Evolutionary conservation across 2,888 invertebrate species (phyloP), one percentile per base, ranked within the genome.

Genomic region (Salpingus planirostris): DNA sequence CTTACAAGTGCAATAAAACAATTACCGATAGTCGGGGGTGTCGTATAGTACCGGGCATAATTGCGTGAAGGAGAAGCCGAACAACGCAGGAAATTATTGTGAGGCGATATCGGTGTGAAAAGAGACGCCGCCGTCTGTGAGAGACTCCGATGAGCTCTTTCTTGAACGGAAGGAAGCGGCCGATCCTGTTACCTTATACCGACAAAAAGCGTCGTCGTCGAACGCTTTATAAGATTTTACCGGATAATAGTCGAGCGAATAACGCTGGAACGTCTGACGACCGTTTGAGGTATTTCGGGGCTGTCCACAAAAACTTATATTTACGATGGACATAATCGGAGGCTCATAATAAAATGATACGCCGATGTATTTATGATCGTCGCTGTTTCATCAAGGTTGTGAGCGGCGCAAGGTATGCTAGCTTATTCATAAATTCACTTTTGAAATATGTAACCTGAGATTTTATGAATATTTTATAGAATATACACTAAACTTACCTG

Each of bases 261-360:
- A 31, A 40, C 40, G 46, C 40, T 39, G 27, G 41, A 41, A 24
- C n/a, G n/a, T n/a, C n/a, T n/a, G n/a, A 21, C 27, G 31, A 14
- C 29, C 36, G 40, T 42, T 44, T 48, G 47, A 52, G 51, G 54
- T 50, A 52, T 54, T 54, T 54, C 50, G 50, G 42, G 47, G 32
- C 36, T 35, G 46, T 40, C 46, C 43, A 51, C 47, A 54, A 50
- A 50, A 49, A 47, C 43, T 44, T 34, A 46, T 51, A 54, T 52
- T 54, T 52, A 54, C 50, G 54, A 50, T 47, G 46, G 49, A 44
- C 49, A 50, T 47, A 47, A 50, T 46, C 41, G 38, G 41, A 38
- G 46, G 36, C 42, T 46, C 44, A 49, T 52, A 52, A 52, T 50
- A 38, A 52, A 52, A 52, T 46, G 42, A 50, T 48, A 47, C 43